These are phyloP conservation scores for Ameiurus melas DNA, from an alignment of 2,113 vertebrate species.

Conservation along the genomic window DNA sequence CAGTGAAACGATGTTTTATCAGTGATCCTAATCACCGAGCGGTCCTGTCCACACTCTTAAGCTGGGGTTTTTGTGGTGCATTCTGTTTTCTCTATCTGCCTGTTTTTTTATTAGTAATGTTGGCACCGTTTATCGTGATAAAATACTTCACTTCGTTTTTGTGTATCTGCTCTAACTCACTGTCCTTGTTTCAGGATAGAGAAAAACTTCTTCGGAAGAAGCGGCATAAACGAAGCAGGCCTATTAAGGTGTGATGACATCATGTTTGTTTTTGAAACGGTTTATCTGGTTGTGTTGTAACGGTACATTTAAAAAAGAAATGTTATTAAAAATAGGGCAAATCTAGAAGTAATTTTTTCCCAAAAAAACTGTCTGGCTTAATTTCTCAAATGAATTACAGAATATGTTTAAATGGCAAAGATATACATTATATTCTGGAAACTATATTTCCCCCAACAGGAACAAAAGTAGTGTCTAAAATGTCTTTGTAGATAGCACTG, in stretches of 20 bases:
- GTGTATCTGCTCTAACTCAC: constrained; percentile 18
- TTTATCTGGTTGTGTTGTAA: neutral
- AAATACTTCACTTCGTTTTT: neutral
- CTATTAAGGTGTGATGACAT: constrained; percentile 83
- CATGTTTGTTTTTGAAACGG: neutral
- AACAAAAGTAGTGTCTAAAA: neutral
- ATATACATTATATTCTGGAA: neutral
- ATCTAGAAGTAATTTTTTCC: neutral
- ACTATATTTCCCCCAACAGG: neutral
- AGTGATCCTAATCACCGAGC: neutral
- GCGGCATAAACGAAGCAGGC: constrained; percentile 94
- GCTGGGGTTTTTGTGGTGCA: neutral
- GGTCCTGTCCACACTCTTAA: neutral
- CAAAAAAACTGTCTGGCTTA: neutral
- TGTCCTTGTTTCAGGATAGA: constrained; percentile 79
- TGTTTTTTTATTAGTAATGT: neutral
- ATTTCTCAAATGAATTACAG: neutral
- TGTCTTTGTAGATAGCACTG: no score
- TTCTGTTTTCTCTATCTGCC: neutral
- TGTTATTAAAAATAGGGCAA: neutral
- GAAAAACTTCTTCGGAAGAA: constrained; percentile 94
- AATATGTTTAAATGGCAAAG: neutral
- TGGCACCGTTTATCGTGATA: neutral
- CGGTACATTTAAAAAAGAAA: neutral
- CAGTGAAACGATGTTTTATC: neutral